Base-by-base conservation (phyloP, 2,888 invertebrate species). In the Pristionchus mayeri region DNA sequence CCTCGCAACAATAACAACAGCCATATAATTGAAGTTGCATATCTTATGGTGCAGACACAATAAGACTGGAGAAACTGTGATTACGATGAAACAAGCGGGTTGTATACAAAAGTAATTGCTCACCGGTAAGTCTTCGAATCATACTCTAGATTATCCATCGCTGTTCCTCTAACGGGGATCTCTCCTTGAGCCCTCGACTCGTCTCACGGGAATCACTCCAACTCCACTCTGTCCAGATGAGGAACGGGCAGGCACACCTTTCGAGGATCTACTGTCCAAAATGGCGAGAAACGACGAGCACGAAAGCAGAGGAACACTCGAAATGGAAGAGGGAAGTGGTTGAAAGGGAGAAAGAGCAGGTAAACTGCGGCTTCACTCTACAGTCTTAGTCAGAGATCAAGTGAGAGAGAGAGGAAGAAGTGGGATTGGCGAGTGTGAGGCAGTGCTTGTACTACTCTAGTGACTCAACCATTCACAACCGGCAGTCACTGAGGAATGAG, bases 111-210 rank as follows among this genome's bases (percentile, higher is more conserved):
- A n/a, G n/a, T n/a, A n/a, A n/a, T n/a, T n/a, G n/a, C 71, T 71
- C 44, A 71, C 71, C 71, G 37, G 13, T 71, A 71, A n/a, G 71
- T 71, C 40, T 71, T 71, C 24, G 71, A 40, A 16, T 71, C 71
- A 44, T 71, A 71, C 2, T 71, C 71, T 40, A n/a, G n/a, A n/a
- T n/a, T n/a, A n/a, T 71, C 40, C 71, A 71, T 71, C n/a, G 71
- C 40, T 71, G 40, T 13, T 7, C 24, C 71, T 71, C 40, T n/a
- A 21, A 9, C 13, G 2, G 21, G 54, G 24, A 30, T 30, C 9
- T 2, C 27, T 30, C 63, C 13, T 18, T 30, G 13, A 6, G 63
- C 6, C 44, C 13, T 13, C 44, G 13, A 44, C 34, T 63, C 60
- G 30, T 3, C 60, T 60, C 63, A 18, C 7, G 44, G 13, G 44